A percentile compares a stretch with the other conserved stretches of the same genome.
phyloP scores from a whole-genome alignment of 2,113 vertebrate genomes.

The Tychaedon coryphoeus region DNA sequence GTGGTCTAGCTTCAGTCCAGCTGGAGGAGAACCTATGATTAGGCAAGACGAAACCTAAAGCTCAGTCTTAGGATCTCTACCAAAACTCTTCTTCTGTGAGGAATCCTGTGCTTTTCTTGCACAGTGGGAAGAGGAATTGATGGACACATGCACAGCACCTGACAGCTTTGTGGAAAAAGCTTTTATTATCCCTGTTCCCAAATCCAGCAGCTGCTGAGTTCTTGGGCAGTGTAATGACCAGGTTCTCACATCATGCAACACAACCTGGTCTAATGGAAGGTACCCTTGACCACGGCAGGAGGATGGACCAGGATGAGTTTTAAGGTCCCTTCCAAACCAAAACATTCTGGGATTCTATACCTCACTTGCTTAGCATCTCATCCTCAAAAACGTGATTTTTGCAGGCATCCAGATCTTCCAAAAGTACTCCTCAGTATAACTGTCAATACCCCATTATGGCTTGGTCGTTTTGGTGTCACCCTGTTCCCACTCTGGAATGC shows the following conservation, averaged over 20 bases:
- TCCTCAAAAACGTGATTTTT: background rate
- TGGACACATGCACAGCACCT: accelerated
- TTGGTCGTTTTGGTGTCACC: background rate
- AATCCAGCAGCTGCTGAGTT: background rate
- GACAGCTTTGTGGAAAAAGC: too few species aligned
- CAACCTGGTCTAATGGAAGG: background rate
- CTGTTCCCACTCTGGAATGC: background rate
- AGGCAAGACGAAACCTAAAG: background rate
- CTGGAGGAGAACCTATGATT: background rate
- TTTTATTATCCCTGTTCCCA: background rate
- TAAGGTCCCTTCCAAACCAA: background rate
- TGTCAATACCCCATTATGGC: accelerated
- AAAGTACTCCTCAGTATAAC: background rate
- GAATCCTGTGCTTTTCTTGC: accelerated
- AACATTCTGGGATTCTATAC: background rate
- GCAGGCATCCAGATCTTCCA: background rate
- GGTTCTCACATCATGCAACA: background rate
- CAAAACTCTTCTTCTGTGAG: background rate
- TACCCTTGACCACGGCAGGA: accelerated
- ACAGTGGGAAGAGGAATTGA: background rate
- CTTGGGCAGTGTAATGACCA: background rate
- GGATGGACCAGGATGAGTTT: background rate
- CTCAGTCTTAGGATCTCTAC: background rate
- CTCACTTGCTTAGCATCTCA: background rate
- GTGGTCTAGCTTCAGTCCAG: background rate